Evolutionary conservation across 2,797 vertebrate genomes (phyloP).

Genomic region (Pangasius sanitwongsei): DNA sequence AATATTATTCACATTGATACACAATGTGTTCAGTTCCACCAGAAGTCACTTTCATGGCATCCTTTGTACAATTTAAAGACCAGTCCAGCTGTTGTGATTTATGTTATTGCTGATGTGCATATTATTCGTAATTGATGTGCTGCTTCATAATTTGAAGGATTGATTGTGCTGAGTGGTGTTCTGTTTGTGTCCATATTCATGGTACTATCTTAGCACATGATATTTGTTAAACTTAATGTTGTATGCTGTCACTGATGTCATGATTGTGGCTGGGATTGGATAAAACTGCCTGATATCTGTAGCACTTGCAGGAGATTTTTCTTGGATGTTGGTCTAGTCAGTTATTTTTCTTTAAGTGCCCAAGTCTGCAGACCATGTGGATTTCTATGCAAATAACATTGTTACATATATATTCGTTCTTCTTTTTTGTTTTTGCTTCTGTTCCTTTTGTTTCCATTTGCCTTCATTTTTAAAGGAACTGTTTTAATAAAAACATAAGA

Average conservation of each 20-base stretch:
- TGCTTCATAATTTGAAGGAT: slow-evolving; percentile 25
- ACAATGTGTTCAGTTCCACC: neutral
- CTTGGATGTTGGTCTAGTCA: slow-evolving; percentile 46
- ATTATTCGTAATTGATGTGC: slow-evolving; percentile 18
- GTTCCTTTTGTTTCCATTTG: slow-evolving; percentile 64
- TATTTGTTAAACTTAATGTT: slow-evolving; percentile 2
- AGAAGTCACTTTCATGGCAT: slow-evolving; percentile 45
- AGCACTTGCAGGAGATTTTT: slow-evolving; percentile 55
- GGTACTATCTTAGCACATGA: slow-evolving; percentile 6
- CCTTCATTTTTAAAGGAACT: slow-evolving; percentile 68
- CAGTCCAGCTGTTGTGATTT: slow-evolving; percentile 12
- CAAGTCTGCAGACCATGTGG: slow-evolving; percentile 61
- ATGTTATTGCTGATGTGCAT: slow-evolving; percentile 9
- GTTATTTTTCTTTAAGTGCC: slow-evolving; percentile 56
- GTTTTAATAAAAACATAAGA: slow-evolving; percentile 77
- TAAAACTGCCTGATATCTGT: slow-evolving; percentile 28
- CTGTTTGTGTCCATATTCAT: slow-evolving; percentile 1
- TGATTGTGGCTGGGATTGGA: slow-evolving; percentile 55
- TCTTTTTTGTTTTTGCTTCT: slow-evolving; percentile 51
- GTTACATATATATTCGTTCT: slow-evolving; percentile 67
- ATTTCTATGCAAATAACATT: slow-evolving; percentile 80
- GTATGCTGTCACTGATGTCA: slow-evolving; percentile 48
- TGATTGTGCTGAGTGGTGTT: slow-evolving; percentile 5
- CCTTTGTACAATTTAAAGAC: neutral
- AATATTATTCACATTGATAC: slow-evolving; percentile 21